These are phyloP conservation scores for Scaptomyza graminum DNA, from an alignment of 1,140 invertebrate genomes.

Conservation along the genomic window DNA sequence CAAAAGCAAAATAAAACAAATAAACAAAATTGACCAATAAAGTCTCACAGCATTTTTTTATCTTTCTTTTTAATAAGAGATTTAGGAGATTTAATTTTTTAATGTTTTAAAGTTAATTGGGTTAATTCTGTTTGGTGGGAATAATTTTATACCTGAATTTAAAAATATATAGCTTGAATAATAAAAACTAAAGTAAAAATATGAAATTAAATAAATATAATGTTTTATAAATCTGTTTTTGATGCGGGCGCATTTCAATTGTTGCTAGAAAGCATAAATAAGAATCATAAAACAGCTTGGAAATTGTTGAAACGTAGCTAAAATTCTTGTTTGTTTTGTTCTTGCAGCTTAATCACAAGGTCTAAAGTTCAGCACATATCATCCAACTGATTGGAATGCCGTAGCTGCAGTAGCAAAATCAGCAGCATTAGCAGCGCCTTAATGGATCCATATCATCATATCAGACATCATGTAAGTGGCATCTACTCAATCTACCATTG, in stretches of 20 bases:
- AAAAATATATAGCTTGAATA: not conserved
- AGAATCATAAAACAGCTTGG: not conserved
- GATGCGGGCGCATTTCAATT: no score
- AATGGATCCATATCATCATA: constrained; percentile 83
- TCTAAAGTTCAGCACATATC: constrained; percentile 49
- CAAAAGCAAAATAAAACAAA: constrained; percentile 45
- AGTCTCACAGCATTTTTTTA: constrained; percentile 60
- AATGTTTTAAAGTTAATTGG: constrained; percentile 31
- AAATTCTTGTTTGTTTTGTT: constrained; percentile 6
- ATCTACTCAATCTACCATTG: constrained; percentile 12
- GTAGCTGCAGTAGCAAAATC: constrained; percentile 31
- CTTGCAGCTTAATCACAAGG: constrained; percentile 38
- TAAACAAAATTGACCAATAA: constrained; percentile 66
- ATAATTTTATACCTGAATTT: constrained; percentile 2
- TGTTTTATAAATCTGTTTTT: no score
- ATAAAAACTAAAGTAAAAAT: not conserved
- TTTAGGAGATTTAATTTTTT: constrained; percentile 32
- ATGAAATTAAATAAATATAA: no score
- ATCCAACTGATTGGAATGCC: constrained; percentile 56
- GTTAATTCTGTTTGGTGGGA: constrained; percentile 14
- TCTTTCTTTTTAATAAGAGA: constrained; percentile 37
- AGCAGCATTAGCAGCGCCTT: constrained; percentile 52
- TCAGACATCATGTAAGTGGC: constrained; percentile 78
- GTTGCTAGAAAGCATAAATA: not conserved
- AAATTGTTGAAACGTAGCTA: constrained; percentile 5